Base-by-base conservation (phyloP, 2,888 invertebrate genomes). In the Napeogenes inachia region DNA sequence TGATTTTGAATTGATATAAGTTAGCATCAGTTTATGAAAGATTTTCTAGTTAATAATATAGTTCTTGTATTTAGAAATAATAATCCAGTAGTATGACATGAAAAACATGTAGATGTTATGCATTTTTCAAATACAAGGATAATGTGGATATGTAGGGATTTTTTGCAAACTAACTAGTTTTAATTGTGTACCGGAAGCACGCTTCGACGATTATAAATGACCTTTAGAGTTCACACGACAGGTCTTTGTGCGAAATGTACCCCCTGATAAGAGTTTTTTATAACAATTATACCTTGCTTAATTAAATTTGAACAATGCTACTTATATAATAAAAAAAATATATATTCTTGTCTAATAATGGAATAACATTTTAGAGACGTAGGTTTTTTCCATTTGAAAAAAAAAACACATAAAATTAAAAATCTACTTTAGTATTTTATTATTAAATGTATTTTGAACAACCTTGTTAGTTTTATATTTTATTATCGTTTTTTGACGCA, bases 161-260 rank as follows among this genome's bases (percentile, higher is more conserved):
- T 78, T 80, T 81, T 78, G 77, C 79, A 83, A 85, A 85, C 83
- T 85, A 81, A 81, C 79, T 38, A 56, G 56, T 78, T 78, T 77
- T 84, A 50, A 50, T 50, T 50, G 50, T 50, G 30, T 30, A 30
- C 30, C 21, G 87, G 87, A 86, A 87, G 81, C 75, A 82, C 80
- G 86, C 85, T 80, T 79, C 80, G 82, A 75, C 77, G 81, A 80
- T 74, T 83, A 73, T 75, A 75, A 77, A 75, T 74, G 67, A 68
- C 67, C 69, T 69, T 69, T 69, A 64, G 38, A 54, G 56, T 65
- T 66, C 62, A 57, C 61, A 61, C 64, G 61, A 64, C 63, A 62
- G 60, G 66, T 64, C 64, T 54, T 62, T 61, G 54, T 62, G 59
- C 64, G 64, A 67, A 64, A 64, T 64, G 64, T 63, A 59, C 60